Evolutionary conservation across 2,113 vertebrate species (phyloP).

Genomic region (Daphoenositta chrysoptera): DNA sequence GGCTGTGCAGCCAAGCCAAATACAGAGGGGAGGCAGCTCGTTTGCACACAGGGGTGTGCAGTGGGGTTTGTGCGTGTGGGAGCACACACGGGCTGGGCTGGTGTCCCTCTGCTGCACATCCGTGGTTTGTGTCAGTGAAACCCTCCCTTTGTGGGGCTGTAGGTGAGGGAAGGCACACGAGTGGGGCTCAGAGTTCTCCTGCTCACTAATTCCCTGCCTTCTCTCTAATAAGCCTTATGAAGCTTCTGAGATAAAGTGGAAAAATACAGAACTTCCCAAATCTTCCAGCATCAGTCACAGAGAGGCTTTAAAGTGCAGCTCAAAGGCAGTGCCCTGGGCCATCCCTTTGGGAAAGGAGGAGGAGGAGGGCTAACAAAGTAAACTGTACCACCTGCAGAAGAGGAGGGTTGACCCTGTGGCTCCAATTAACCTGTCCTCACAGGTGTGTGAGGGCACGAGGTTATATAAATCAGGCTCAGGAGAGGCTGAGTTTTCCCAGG

Average conservation of each 20-base stretch:
- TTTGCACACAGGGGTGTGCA: background rate
- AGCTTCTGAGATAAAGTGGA: background rate
- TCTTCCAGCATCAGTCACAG: background rate
- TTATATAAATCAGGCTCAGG: background rate
- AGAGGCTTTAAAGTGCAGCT: background rate
- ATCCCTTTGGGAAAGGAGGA: background rate
- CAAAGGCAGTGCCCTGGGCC: background rate
- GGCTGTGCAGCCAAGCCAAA: conserved; percentile 68
- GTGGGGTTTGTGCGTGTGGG: background rate
- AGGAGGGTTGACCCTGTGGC: background rate
- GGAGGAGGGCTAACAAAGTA: background rate
- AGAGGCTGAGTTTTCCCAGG: accelerated
- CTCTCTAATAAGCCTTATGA: background rate
- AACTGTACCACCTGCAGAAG: background rate
- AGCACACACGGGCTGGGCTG: accelerated
- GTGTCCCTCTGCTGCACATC: accelerated
- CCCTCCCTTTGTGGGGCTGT: accelerated
- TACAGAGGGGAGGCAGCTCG: background rate
- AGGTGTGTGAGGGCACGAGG: background rate
- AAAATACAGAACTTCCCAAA: background rate
- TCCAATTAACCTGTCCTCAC: background rate
- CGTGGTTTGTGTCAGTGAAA: accelerated
- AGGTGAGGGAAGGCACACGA: accelerated
- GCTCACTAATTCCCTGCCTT: accelerated
- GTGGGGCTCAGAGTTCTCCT: accelerated